Evolutionary conservation across 2,113 vertebrate genomes (phyloP).

Genomic region (Charadrius vociferus): DNA sequence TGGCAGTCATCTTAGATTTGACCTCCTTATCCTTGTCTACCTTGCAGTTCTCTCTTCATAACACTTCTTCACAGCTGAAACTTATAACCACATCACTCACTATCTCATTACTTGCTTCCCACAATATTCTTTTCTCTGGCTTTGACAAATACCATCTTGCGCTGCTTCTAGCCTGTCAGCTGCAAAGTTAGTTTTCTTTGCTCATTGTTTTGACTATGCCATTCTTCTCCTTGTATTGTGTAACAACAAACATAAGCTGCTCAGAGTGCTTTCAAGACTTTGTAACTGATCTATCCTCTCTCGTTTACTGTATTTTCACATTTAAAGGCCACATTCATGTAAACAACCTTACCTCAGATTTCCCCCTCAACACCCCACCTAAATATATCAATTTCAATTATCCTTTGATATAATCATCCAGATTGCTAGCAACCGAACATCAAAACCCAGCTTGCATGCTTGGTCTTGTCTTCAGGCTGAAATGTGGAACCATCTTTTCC

Average conservation of each 20-base stretch:
- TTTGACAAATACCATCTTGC: conserved; percentile 47
- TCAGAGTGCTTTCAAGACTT: not conserved
- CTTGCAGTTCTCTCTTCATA: not conserved
- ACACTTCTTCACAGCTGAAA: not conserved
- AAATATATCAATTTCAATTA: not conserved
- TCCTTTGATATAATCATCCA: not conserved
- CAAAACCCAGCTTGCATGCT: not conserved
- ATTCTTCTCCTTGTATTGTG: conserved; percentile 1
- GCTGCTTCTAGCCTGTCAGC: conserved; percentile 21
- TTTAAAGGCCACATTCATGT: not conserved
- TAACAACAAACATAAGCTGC: conserved; percentile 46
- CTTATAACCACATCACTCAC: not conserved
- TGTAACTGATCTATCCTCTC: not conserved
- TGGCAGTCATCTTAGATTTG: not conserved
- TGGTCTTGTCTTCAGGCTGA: not conserved
- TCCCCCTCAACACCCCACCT: not conserved
- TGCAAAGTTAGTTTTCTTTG: conserved; percentile 42
- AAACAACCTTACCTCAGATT: not conserved
- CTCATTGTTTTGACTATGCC: conserved; percentile 41
- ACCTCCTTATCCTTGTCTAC: not conserved
- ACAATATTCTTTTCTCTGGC: not conserved
- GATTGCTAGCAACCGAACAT: not conserved
- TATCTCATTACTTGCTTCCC: not conserved
- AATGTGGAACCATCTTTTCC: not conserved
- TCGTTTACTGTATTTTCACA: not conserved